Base-by-base conservation (phyloP, 2,797 vertebrate genomes). In the Limosa lapponica region DNA sequence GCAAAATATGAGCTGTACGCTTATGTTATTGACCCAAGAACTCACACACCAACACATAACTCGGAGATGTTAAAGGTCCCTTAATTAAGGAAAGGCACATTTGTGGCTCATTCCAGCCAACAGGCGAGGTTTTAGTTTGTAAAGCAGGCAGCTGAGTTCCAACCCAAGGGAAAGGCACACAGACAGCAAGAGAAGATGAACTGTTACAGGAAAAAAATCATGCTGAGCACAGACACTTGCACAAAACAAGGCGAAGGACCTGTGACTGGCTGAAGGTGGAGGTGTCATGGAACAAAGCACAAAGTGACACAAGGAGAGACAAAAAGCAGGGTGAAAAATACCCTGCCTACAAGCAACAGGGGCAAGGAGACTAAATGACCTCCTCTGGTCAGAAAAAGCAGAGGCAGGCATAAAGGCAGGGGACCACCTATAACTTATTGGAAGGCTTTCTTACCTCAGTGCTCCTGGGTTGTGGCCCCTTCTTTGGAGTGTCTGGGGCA, bases 291-390 rank as follows among this genome's bases (percentile, higher is more conserved):
- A 6, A 16, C 32, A 82, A 54, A 84, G 15, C 30, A 66, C 13
- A 39, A 57, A 10, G 27, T 61, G 37, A 16, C 27, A 64, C 10
- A 25, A 25, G 16, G 32, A 4, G 13, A 49, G n/a, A 20, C 34
- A 49, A 79, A 77, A 87, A 82, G 8, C 10, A 39, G 52, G 25
- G 46, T 37, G 58, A 70, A 87, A 71, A 90, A 49, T 3, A 65
- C 15, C 15, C 48, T 27, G 59, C 8, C 43, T 77, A 65, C 0
- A 0, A 85, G 34, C 8, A 82, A n/a, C 16, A 64, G 25, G 8
- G 22, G 3, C 4, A 61, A 48, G 22, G 22, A 93, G 8, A 5
- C 36, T 51, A 32, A 79, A 46, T 6, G 4, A 44, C 3, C 13
- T 79, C 6, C 36, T 59, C 30, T 74, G 34, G 13, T 36, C n/a